phyloP scores from a whole-genome alignment of 2,888 invertebrate genomes.

The Cynaeus angustus region DNA sequence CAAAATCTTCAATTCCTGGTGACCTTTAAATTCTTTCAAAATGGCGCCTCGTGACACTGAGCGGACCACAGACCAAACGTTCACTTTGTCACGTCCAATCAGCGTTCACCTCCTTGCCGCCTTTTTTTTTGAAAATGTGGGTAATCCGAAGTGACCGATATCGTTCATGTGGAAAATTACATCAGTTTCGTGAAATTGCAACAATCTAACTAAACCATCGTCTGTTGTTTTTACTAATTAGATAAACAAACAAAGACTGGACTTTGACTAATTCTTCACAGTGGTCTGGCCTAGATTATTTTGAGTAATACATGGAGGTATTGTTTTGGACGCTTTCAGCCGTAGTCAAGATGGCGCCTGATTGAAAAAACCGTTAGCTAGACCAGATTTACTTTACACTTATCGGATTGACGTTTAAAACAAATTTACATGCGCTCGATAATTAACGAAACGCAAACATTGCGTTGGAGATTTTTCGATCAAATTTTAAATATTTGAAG shows the following conservation, averaged over 20 bases:
- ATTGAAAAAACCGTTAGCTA: constrained; percentile 23
- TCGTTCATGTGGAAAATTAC: constrained; percentile 1
- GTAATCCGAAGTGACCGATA: constrained; percentile 5
- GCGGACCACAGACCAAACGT: constrained; percentile 6
- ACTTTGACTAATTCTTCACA: background rate
- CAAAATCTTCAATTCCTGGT: no score
- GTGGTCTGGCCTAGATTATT: background rate
- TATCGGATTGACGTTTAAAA: constrained; percentile 24
- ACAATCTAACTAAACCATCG: background rate
- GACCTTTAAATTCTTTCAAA: no score
- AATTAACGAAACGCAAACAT: constrained; percentile 37
- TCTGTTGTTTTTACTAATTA: background rate
- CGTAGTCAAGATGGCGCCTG: constrained; percentile 18
- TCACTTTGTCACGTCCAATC: constrained; percentile 1
- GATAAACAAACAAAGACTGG: background rate
- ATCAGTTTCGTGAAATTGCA: background rate
- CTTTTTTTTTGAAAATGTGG: background rate
- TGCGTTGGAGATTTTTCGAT: constrained; percentile 32
- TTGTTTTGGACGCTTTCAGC: constrained; percentile 5
- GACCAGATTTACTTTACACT: constrained; percentile 5
- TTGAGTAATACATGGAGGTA: background rate
- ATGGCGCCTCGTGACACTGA: background rate
- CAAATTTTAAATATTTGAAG: no score
- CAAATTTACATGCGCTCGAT: constrained; percentile 38
- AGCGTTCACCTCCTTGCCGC: background rate